Base-by-base conservation (phyloP, 2,113 vertebrate genomes). In the Tor tambroides region DNA sequence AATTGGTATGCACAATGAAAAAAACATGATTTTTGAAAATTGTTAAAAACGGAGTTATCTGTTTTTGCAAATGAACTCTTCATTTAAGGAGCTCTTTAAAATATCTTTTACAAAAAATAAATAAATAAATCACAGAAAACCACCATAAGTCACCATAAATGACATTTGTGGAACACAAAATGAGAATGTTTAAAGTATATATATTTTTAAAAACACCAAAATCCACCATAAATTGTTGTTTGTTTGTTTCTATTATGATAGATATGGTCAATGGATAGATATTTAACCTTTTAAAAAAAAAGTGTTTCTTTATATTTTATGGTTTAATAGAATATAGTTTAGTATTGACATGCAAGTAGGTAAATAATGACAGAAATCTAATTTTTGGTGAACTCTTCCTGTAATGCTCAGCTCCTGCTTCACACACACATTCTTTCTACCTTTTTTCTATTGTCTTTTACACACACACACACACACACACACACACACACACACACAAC, bases 401-500 rank as follows among this genome's bases (percentile, higher is more conserved):
- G 41, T 63, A 80, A 63, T 63, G 32, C 51, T 4, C 0, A 0
- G 7, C 54, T n/a, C 3, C 77, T 61, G 11, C n/a, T 28, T 74
- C 21, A 67, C 86, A 54, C 71, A 56, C 59, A 32, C 28, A 32
- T 1, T 23, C 35, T 69, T 69, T 32, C 30, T 54, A 35, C 46
- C 46, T 71, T 69, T 74, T 77, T 41, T 35, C 32, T 56, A 61
- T 26, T 26, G n/a, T 59, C 80, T 80, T 41, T 32, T 43, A 46
- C 46, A 69, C 79, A 83, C 35, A 71, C 35, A 67, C 32, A 80
- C 85, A 77, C 56, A 61, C 67, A 74, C 59, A 56, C 26, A 2
- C 76, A 10, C 26, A 80, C 81, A 75, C 85, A 79, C 83, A 67
- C 67, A 79, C 87, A 79, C 87, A 76, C 67, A 84, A 54, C 43